These are phyloP conservation scores for Catocala fraxini DNA, from an alignment of 2,888 invertebrate species.

Conservation along the genomic window DNA sequence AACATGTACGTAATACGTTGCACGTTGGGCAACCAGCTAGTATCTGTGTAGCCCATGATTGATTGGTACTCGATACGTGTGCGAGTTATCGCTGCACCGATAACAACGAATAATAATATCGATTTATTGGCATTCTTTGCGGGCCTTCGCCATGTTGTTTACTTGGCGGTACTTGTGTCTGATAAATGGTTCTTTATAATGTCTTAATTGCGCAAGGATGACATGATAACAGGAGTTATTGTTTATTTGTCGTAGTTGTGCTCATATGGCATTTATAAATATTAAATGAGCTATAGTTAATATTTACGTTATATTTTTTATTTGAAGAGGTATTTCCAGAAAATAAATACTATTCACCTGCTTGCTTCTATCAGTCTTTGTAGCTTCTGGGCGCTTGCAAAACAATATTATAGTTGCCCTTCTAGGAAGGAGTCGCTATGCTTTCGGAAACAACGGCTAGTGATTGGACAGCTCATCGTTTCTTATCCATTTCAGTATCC, in stretches of 20 bases:
- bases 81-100: constrained; percentile 39
- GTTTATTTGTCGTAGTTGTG: background rate
- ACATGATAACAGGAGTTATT: constrained; percentile 22
- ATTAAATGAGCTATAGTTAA: too few species aligned
- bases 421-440: too few species aligned
- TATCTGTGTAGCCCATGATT: constrained; percentile 35
- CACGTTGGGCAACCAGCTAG: constrained; percentile 31
- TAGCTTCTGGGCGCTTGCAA: too few species aligned
- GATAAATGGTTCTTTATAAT: constrained; percentile 27
- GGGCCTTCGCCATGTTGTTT: constrained; percentile 6
- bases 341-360: too few species aligned
- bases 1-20: constrained; percentile 35
- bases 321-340: too few species aligned
- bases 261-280: too few species aligned
- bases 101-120: constrained; percentile 25
- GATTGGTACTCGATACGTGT: constrained; percentile 22
- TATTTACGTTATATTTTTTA: too few species aligned
- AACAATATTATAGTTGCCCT: too few species aligned
- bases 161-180: background rate
- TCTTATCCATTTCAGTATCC: too few species aligned
- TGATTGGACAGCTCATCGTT: too few species aligned
- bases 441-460: too few species aligned
- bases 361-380: too few species aligned
- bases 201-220: constrained; percentile 15
- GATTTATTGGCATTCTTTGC: constrained; percentile 42